A percentile compares a stretch with the other conserved stretches of the same genome.
Conservation (phyloP, 2,113 vertebrate genomes). For the Zeus faber region DNA sequence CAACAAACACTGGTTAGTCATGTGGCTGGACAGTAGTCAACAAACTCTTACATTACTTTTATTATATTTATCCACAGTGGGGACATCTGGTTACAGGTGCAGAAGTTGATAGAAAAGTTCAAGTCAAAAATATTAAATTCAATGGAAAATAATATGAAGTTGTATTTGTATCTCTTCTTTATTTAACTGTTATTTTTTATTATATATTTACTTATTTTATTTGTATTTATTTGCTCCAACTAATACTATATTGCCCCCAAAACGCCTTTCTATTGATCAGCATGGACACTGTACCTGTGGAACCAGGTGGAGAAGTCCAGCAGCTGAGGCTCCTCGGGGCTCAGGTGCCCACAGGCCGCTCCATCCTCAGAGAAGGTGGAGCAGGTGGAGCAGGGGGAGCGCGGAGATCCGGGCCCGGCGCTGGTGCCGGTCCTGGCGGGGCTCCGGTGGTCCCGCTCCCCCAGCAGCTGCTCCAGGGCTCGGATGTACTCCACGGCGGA, state of each 20-base stretch:
- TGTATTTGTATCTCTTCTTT: no score
- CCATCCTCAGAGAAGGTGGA: conserved; percentile 85
- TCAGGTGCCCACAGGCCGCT: conserved; percentile 85
- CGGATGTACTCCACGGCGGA: conserved; percentile 95
- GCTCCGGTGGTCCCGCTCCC: conserved; percentile 80
- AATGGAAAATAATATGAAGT: no score
- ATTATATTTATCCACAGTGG: no score
- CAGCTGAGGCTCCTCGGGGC: conserved; percentile 86
- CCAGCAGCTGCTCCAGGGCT: conserved; percentile 89
- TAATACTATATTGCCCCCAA: no score
- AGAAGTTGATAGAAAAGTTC: no score
- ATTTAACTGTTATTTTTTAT: no score
- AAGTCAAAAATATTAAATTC: no score
- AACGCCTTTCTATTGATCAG: not conserved
- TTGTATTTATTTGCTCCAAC: no score
- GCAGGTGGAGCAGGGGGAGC: conserved; percentile 66
- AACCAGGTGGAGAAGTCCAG: conserved; percentile 92
- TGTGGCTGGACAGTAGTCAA: no score
- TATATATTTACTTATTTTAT: no score
- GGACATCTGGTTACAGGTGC: no score
- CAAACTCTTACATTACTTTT: no score
- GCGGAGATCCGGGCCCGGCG: conserved; percentile 82
- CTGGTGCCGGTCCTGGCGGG: conserved; percentile 54
- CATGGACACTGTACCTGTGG: conserved; percentile 73
- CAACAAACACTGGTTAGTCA: not conserved